Conservation (phyloP, 2,797 vertebrate species). For the Valencia hispanica region DNA sequence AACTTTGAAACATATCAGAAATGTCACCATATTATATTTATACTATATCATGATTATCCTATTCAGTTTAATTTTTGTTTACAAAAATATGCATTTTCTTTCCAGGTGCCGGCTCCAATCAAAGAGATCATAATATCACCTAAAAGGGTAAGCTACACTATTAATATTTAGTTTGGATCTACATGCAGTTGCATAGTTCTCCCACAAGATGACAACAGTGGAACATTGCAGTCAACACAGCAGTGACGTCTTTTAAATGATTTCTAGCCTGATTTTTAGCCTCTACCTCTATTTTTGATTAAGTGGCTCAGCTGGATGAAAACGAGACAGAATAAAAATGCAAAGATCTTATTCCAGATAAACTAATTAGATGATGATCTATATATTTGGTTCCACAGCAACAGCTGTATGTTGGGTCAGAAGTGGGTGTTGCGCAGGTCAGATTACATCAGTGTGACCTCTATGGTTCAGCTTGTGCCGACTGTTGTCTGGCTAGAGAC, state of each 20-base stretch:
- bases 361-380: not conserved
- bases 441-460: conserved; percentile 93
- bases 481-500: conserved; percentile 96
- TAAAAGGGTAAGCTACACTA: conserved; percentile 87
- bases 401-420: conserved; percentile 92
- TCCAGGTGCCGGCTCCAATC: conserved; percentile 88
- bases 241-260: not conserved
- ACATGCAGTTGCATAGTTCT: conserved; percentile 54
- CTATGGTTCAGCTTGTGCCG: conserved; percentile 93
- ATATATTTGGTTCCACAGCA: conserved; percentile 79
- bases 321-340: not conserved
- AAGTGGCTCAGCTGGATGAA: conserved; percentile 1
- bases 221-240: conserved; percentile 26
- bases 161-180: not conserved
- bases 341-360: not conserved
- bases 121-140: conserved; percentile 93
- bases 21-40: not conserved
- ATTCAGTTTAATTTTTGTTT: not conserved
- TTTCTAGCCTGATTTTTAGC: not conserved
- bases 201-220: conserved; percentile 70
- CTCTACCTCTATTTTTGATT: not conserved
- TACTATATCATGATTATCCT: not conserved
- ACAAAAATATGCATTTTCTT: conserved; percentile 17
- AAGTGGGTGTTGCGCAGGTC: conserved; percentile 88
- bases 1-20: not conserved